Conservation (phyloP, 2,113 vertebrate species). For the Anser cygnoides region DNA sequence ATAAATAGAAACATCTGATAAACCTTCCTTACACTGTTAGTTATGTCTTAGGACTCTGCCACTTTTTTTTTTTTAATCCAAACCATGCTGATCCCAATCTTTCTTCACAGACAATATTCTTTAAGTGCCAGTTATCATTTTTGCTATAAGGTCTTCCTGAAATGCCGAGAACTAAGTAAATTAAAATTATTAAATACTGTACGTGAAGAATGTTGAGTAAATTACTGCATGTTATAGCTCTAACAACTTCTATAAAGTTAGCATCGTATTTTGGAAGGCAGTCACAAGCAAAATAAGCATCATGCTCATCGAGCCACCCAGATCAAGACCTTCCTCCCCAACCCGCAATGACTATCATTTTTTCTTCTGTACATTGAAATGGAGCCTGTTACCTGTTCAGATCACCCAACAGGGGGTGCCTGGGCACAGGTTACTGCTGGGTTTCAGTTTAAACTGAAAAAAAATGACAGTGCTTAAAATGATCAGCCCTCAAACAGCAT, state of each 20-base stretch:
- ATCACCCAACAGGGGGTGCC: too few species aligned
- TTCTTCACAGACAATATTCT: neutral
- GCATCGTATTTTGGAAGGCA: neutral
- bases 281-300: neutral
- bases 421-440: too few species aligned
- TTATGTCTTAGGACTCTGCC: neutral
- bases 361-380: fast-evolving
- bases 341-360: neutral
- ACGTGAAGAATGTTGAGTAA: neutral
- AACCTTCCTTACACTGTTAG: neutral
- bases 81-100: neutral
- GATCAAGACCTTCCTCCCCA: neutral
- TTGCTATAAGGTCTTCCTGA: neutral
- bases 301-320: neutral
- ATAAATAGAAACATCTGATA: neutral
- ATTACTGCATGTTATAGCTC: neutral
- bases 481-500: neutral
- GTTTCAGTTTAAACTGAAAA: neutral
- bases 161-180: neutral
- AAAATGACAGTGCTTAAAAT: neutral
- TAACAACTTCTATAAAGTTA: neutral
- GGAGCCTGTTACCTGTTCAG: neutral
- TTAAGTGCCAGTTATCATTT: neutral
- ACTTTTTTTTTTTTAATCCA: neutral
- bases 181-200: neutral